Conservation (phyloP, 2,797 vertebrate genomes). For the Glossophaga mutica region DNA sequence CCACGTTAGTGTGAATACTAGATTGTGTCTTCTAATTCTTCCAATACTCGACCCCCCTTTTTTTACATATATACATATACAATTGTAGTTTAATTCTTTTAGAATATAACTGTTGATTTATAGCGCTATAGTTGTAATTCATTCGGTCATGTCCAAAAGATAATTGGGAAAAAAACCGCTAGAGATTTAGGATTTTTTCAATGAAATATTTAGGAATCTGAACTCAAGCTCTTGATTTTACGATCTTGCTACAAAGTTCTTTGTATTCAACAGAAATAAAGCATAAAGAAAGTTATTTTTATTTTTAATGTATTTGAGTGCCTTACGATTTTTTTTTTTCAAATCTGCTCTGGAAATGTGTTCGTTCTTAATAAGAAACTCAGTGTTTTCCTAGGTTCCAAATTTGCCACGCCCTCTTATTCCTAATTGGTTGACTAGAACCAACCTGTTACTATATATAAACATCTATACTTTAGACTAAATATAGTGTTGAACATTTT, state of each 20-base stretch:
- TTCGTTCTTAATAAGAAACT: background rate
- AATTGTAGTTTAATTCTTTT: background rate
- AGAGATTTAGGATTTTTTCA: background rate
- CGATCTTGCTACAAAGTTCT: background rate
- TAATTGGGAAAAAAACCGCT: background rate
- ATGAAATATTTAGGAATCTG: background rate
- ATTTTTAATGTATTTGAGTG: constrained; percentile 15
- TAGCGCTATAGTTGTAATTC: background rate
- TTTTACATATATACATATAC: background rate
- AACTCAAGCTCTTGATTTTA: background rate
- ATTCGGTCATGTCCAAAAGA: background rate
- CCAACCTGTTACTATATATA: constrained; percentile 27
- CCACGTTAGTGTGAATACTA: background rate
- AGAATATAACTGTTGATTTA: background rate
- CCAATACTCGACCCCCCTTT: background rate
- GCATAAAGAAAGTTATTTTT: background rate
- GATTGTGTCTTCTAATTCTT: background rate
- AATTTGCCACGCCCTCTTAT: constrained; percentile 24
- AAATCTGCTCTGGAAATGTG: background rate
- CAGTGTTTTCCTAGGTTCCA: constrained; percentile 2
- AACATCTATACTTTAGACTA: constrained; percentile 47
- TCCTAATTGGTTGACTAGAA: constrained; percentile 32
- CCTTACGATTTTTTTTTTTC: background rate
- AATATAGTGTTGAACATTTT: constrained; percentile 52
- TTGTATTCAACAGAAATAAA: background rate